These are phyloP conservation scores for Seriola dumerili DNA, from an alignment of 2,113 vertebrate genomes.

Conservation along the genomic window DNA sequence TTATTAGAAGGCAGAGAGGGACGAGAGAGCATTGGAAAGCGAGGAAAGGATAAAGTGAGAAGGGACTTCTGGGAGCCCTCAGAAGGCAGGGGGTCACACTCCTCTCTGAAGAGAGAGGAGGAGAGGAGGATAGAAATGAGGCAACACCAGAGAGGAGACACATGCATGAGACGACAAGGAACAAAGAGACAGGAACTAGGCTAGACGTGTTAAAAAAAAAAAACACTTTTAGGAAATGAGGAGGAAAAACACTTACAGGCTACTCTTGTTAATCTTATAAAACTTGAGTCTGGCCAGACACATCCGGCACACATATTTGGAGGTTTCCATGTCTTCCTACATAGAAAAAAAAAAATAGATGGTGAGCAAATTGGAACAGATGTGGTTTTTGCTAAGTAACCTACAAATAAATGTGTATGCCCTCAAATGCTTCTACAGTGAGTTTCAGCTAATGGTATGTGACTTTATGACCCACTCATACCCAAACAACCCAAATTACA, in stretches of 20 bases:
- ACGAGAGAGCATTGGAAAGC: slow-evolving; percentile 93
- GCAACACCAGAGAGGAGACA: slow-evolving; percentile 58
- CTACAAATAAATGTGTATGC: slow-evolving; percentile 20
- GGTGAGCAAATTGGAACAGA: slow-evolving; percentile 13
- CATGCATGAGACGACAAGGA: slow-evolving; percentile 40
- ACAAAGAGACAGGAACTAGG: slow-evolving; percentile 64
- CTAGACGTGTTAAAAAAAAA: slow-evolving; percentile 43
- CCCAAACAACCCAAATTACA: background rate
- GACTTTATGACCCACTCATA: slow-evolving; percentile 36
- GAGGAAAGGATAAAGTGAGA: slow-evolving; percentile 92
- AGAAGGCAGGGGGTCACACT: slow-evolving; percentile 87
- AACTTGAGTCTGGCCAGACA: slow-evolving; percentile 97
- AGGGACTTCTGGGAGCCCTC: slow-evolving; percentile 92
- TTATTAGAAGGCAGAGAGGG: slow-evolving; percentile 89
- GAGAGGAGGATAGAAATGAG: slow-evolving; percentile 72
- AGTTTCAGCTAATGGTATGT: slow-evolving; percentile 37
- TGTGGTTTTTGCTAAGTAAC: slow-evolving; percentile 17
- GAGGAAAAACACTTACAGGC: slow-evolving; percentile 89
- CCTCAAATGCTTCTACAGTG: slow-evolving; percentile 6
- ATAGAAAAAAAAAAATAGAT: slow-evolving; percentile 49
- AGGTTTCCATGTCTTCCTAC: slow-evolving; percentile 99
- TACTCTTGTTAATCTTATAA: slow-evolving; percentile 96
- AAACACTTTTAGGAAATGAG: background rate
- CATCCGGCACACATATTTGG: slow-evolving; percentile 98
- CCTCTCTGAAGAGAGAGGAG: slow-evolving; percentile 89